These are phyloP conservation scores for Takifugu flavidus DNA, from an alignment of 2,113 vertebrate genomes.

Conservation along the genomic window DNA sequence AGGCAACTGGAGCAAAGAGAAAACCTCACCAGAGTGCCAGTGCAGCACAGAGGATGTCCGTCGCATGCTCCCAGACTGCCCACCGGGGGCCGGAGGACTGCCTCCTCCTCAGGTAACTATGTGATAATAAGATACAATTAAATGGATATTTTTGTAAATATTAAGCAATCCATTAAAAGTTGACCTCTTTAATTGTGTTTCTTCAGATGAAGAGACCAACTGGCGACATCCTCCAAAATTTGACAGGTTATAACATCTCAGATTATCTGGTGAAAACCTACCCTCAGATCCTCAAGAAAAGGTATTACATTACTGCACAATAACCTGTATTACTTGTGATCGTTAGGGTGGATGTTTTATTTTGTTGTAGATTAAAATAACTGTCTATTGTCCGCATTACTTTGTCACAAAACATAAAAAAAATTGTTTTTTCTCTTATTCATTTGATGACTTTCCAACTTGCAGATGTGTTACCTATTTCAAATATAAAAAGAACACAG, in stretches of 20 bases:
- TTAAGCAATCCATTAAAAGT: too few species aligned
- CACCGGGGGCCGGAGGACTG: slow-evolving; percentile 77
- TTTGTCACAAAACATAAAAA: neutral
- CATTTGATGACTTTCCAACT: too few species aligned
- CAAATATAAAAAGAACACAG: too few species aligned
- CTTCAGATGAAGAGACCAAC: slow-evolving; percentile 67
- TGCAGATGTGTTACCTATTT: too few species aligned
- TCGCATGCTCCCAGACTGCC: slow-evolving; percentile 85
- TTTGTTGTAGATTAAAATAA: neutral
- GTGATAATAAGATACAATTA: neutral
- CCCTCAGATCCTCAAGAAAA: slow-evolving; percentile 89
- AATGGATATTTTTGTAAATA: neutral
- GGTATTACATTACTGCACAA: slow-evolving; percentile 66
- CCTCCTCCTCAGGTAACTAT: slow-evolving; percentile 81
- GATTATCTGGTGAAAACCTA: slow-evolving; percentile 98
- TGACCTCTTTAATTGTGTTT: neutral
- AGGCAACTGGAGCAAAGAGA: slow-evolving; percentile 75
- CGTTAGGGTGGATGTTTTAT: neutral
- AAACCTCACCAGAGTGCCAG: slow-evolving; percentile 76
- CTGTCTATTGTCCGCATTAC: neutral
- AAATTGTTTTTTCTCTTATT: neutral
- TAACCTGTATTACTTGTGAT: neutral
- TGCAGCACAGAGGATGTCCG: slow-evolving; percentile 77
- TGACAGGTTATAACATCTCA: slow-evolving; percentile 90
- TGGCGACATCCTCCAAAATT: slow-evolving; percentile 87